Base-by-base conservation (phyloP, 2,797 vertebrate species). In the Tragelaphus eurycerus region DNA sequence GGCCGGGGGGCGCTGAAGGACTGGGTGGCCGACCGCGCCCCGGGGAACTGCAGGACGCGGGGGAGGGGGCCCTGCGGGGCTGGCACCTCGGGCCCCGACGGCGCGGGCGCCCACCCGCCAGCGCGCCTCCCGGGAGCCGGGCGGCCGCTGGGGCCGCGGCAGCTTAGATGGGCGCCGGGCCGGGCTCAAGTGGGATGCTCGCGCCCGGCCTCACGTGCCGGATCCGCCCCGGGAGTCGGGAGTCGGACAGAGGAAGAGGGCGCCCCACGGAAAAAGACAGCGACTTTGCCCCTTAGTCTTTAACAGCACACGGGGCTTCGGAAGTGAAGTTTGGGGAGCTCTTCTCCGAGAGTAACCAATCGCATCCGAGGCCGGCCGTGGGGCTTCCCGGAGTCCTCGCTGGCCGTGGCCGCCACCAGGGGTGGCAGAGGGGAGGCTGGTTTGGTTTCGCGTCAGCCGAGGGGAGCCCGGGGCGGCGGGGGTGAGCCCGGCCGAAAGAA, bases 251-350 rank as follows among this genome's bases (percentile, higher is more conserved):
- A 9, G 59, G 59, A 7, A 54, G 60, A 59, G 54, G 16, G 34
- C 21, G 6, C 81, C 29, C 23, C 23, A 1, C 46, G 13, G 82
- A 7, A 21, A 23, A 38, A 55, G 90, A 38, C 82, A 1, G 43
- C 4, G 52, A 7, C 16, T 29, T 10, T 25, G 78, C 62, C 7
- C 11, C 27, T 43, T 1, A 4, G 38, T 19, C 23, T 17, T 19
- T 19, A 14, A 17, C 92, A 9, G 71, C 34, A 0, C 31, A 3
- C 31, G 59, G 64, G 62, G 12, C 25, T n/a, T 86, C 62, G 16
- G 71, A 34, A 95, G 96, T 54, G 86, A 92, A 96, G 94, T 97
- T 96, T 54, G 34, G 94, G 94, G 46, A 14, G 50, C 60, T 60
- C 11, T 27, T 89, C 13, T 62, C 25, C 6, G 55, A 2, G 87